Evolutionary conservation across 2,888 invertebrate genomes (phyloP).

Genomic region (Sarcophaga caerulescens): DNA sequence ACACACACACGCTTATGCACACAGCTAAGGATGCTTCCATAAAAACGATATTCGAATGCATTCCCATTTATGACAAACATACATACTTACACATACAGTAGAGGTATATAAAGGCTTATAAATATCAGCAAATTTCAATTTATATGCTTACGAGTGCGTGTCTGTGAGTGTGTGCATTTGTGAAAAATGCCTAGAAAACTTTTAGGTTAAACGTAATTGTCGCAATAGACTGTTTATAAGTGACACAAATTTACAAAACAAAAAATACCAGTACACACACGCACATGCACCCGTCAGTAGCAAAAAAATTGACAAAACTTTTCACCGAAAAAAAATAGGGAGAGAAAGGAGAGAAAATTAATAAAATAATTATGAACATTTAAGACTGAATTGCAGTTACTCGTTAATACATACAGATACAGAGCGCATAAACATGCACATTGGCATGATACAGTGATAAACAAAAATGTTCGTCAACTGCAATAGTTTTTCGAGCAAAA

Average conservation of each 20-base stretch:
- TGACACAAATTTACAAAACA: constrained; percentile 46
- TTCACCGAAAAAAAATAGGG: neutral
- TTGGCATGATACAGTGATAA: neutral
- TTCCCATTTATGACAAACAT: neutral
- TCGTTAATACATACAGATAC: constrained; percentile 6
- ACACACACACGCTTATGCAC: neutral
- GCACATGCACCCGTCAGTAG: neutral
- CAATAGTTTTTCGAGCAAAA: too few species aligned
- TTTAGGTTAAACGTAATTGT: constrained; percentile 44
- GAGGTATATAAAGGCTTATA: neutral
- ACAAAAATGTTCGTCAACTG: neutral
- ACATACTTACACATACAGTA: neutral
- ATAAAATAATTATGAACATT: constrained; percentile 31
- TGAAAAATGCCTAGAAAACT: constrained; percentile 11
- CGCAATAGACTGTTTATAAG: constrained; percentile 52
- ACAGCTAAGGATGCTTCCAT: neutral
- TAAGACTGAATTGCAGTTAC: constrained; percentile 14
- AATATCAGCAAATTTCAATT: neutral
- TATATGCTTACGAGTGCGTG: neutral
- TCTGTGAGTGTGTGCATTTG: neutral
- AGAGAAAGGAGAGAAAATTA: neutral
- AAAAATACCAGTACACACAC: neutral
- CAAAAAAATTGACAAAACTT: neutral
- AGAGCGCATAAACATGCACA: neutral
- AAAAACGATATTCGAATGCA: neutral